Percentiles rank a stretch among this genome's conserved stretches.
phyloP scores from a whole-genome alignment of 1,140 invertebrate genomes.

The Trichomalopsis sarcophagae region DNA sequence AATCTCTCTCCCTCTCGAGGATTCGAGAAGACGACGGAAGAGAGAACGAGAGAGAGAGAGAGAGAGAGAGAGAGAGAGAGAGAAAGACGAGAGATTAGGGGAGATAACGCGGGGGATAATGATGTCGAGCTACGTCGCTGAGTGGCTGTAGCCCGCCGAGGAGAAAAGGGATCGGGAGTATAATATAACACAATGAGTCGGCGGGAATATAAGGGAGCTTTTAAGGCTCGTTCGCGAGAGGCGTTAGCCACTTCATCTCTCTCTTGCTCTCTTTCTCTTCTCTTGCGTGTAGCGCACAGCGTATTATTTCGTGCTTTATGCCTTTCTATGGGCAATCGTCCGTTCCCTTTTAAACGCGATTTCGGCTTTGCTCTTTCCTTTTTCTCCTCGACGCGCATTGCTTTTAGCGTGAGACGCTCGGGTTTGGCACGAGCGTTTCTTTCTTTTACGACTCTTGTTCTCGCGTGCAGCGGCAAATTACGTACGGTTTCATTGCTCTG shows the following conservation, averaged over 20 bases:
- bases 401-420: not conserved
- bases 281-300: not conserved
- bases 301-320: slow-evolving; percentile 29
- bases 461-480: slow-evolving; percentile 11
- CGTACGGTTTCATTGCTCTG: not conserved
- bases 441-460: slow-evolving; percentile 21
- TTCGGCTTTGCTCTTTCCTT: not conserved
- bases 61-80: no score
- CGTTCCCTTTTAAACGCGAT: not conserved
- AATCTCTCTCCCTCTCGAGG: not conserved
- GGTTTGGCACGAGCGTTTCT: not conserved
- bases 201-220: slow-evolving; percentile 13
- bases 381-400: not conserved
- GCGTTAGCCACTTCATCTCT: slow-evolving; percentile 38
- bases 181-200: slow-evolving; percentile 39
- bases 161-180: slow-evolving; percentile 28
- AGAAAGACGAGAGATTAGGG: slow-evolving; percentile 33
- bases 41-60: no score
- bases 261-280: not conserved
- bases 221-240: slow-evolving; percentile 39
- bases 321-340: not conserved
- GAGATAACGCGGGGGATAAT: slow-evolving; percentile 39
- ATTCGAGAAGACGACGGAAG: not conserved
- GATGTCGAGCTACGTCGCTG: slow-evolving; percentile 23
- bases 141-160: not conserved